Evolutionary conservation across 2,888 invertebrate genomes (phyloP).

Genomic region (Tanytarsus gracilentus): DNA sequence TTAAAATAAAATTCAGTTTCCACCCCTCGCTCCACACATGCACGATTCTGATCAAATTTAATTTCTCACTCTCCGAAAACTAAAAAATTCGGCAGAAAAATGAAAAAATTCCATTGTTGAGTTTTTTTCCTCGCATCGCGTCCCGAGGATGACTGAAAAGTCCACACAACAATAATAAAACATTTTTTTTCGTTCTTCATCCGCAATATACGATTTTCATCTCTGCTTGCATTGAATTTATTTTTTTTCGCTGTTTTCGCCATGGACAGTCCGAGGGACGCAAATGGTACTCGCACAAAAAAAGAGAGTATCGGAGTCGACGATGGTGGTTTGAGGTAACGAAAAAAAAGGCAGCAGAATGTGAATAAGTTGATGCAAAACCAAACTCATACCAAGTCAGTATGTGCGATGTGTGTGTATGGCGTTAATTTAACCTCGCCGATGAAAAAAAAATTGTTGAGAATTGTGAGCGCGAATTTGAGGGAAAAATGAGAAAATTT

Average conservation of each 20-base stretch:
- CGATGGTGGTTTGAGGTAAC: not conserved
- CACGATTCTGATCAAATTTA: not conserved
- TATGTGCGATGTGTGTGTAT: not conserved
- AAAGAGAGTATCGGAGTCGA: not conserved
- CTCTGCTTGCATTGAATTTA: not conserved
- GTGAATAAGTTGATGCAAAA: conserved; percentile 7
- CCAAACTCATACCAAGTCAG: not conserved
- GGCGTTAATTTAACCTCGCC: conserved; percentile 21
- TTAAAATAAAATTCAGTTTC: not conserved
- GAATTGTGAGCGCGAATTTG: too few species aligned
- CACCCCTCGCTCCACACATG: not conserved
- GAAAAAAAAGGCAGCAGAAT: conserved; percentile 7
- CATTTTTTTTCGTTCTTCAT: conserved; percentile 15
- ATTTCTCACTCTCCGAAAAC: not conserved
- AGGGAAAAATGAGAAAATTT: too few species aligned
- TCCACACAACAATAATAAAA: conserved; percentile 15
- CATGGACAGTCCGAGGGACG: not conserved
- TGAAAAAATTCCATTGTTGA: too few species aligned
- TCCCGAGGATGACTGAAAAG: conserved; percentile 7
- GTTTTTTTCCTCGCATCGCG: too few species aligned
- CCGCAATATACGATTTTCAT: conserved; percentile 8
- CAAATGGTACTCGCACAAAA: not conserved
- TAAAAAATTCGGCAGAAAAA: not conserved
- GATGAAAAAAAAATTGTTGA: too few species aligned
- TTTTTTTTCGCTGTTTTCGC: not conserved